Evolutionary conservation across 2,113 vertebrate species (phyloP), one percentile per base, ranked within the genome.

Genomic region (Sisor rabdophorus): DNA sequence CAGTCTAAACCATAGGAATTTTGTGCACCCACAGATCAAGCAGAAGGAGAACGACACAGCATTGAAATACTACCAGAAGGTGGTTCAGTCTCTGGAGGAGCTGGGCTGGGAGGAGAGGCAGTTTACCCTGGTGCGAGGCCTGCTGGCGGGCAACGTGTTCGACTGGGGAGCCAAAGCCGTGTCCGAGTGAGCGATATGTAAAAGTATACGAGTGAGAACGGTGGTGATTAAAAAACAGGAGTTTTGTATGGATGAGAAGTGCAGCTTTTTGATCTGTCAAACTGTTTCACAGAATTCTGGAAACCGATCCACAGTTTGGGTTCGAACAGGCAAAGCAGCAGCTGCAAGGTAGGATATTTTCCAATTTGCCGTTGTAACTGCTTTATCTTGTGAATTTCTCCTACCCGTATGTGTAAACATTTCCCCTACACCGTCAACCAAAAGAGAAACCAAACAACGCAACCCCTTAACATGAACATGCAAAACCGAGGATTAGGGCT

Each of bases 161-260:
- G 97, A 99, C 91, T 99, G 97, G 97, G 97, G 97, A 61, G 97
- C 97, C 84, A 98, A 97, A 85, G 96, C 97, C 0, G 95, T 99
- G 83, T 96, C 96, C 6, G 96, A 98, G 97, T 99, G 92, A 90
- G 97, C 94, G 72, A 64, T 44, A 40, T 40, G 40, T 70, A 69
- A 73, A 67, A 28, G 64, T 30, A 30, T 17, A 52, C 17, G 17
- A 40, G 68, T 59, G 44, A 61, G 76, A 55, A 26, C 28, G 20
- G 50, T 54, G 50, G 60, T 40, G 60, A 19, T 50, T 24, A 56
- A 22, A 10, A 26, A 26, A 52, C 9, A 17, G 32, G 71, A 58
- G 48, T 74, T 24, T 61, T 52, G 24, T 73, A 73, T 28, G 16
- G 36, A 28, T 59, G 11, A 28, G 10, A 11, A 75, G 48, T 17